These are phyloP conservation scores for Meriones psammophilus DNA, from an alignment of 2,797 vertebrate species.

Conservation along the genomic window DNA sequence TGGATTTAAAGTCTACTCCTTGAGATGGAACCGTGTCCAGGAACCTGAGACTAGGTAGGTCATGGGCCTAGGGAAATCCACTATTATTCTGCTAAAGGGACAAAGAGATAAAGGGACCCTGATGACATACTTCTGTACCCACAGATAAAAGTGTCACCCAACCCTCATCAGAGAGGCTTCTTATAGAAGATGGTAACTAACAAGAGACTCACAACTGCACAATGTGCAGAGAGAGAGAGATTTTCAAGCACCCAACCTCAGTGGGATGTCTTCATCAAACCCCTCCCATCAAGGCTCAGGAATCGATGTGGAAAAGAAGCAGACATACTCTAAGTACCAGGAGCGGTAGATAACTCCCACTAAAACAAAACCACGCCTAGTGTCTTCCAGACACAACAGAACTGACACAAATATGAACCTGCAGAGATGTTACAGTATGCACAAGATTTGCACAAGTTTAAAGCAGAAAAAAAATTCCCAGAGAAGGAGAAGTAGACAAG, in stretches of 20 bases:
- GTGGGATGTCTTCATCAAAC: background rate
- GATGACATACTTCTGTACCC: background rate
- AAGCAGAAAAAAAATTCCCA: background rate
- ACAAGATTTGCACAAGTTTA: background rate
- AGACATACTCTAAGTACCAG: background rate
- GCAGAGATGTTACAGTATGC: background rate
- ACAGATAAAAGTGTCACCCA: background rate
- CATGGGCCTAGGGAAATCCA: background rate
- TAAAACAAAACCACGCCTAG: background rate
- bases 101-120: background rate
- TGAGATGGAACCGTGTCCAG: background rate
- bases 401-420: background rate
- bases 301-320: too few species aligned
- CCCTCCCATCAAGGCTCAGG: background rate
- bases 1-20: background rate
- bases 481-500: background rate
- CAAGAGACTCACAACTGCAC: too few species aligned
- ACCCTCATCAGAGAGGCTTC: background rate
- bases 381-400: background rate
- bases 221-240: background rate
- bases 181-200: background rate
- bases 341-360: background rate
- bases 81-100: background rate
- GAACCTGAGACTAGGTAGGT: too few species aligned
- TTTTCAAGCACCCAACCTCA: background rate